Percentiles rank a stretch among this genome's conserved stretches.
Evolutionary conservation across 37 sponge, comb jelly and placozoan species (phyloP).

Genomic region (Beroe forskalii): DNA sequence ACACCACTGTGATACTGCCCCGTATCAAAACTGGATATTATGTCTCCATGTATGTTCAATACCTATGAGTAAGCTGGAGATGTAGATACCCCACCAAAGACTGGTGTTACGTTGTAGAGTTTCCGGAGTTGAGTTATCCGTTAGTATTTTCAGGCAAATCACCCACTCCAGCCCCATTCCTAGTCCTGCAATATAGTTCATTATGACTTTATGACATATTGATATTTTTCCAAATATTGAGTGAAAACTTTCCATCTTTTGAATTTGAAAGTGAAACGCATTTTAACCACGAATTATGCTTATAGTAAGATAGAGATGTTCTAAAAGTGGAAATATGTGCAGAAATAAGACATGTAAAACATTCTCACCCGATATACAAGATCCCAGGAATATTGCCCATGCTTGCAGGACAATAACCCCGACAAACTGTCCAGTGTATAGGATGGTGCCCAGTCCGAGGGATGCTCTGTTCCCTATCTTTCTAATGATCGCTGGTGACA

Average conservation of each 20-base stretch:
- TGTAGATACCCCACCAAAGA: slow-evolving; percentile 59
- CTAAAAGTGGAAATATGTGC: too few relatives aligned
- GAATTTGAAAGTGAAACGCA: too few relatives aligned
- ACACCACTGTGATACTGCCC: not conserved
- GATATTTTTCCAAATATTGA: not conserved
- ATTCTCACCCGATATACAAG: slow-evolving; percentile 16
- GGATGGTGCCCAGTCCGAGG: not conserved
- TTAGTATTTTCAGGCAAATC: not conserved
- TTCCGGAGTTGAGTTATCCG: slow-evolving; percentile 7
- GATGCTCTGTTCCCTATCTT: not conserved
- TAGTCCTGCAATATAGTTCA: not conserved
- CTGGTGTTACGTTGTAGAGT: slow-evolving; percentile 33
- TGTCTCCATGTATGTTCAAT: too few relatives aligned
- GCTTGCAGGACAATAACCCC: not conserved
- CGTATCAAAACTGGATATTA: too few relatives aligned
- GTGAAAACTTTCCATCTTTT: too few relatives aligned
- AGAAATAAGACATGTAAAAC: too few relatives aligned
- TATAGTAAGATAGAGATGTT: too few relatives aligned
- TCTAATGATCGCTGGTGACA: not conserved
- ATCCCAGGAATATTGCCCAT: slow-evolving; percentile 45
- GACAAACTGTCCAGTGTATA: not conserved
- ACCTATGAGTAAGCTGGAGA: slow-evolving; percentile 42
- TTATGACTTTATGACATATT: not conserved
- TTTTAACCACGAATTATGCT: too few relatives aligned
- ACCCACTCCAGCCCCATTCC: slow-evolving; percentile 58